Evolutionary conservation across 1,140 invertebrate genomes (phyloP), one percentile per base, ranked within the genome.

Genomic region (Steinernema feltiae): DNA sequence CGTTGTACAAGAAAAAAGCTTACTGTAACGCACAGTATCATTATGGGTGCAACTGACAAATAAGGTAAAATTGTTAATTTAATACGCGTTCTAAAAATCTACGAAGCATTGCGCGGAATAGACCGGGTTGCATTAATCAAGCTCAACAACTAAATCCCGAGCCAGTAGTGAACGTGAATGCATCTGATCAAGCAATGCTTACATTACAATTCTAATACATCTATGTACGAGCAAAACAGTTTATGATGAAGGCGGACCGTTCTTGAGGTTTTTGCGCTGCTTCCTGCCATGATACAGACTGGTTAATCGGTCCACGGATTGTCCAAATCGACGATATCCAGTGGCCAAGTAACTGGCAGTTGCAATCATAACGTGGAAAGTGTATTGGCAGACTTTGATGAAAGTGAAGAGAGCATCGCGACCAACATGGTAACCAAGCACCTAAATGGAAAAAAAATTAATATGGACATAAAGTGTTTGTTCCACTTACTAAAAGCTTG

Each of bases 401-500:
- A 27, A 27, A 7, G 53, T 63, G 24, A 63, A 27, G 53, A 63
- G 12, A 27, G 53, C 24, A 27, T 63, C 53, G 53, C 53, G 53
- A 7, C 53, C 53, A 21, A 63, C 53, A 3, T 63, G 53, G 24
- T 17, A 63, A 21, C 53, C 53, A 27, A 63, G 53, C 12, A 27
- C 53, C 53, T 63, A 72, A 75, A 18, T 76, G 7, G 29, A 74
- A 77, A 53, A 18, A 24, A 48, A 74, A 29, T 30, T 31, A 46
- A 48, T 1, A 30, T 73, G 30, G 17, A 18, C 7, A 77, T 48
- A 69, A 63, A 48, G 21, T n/a, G n/a, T n/a, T n/a, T n/a, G 0
- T 30, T 48, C 76, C 73, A 76, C 80, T 63, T 76, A 86, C 83
- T 35, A 82, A 72, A 41, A 85, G 70, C 75, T 86, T 84, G 1